Conservation (phyloP, 2,797 vertebrate genomes). For the Enoplosus armatus region DNA sequence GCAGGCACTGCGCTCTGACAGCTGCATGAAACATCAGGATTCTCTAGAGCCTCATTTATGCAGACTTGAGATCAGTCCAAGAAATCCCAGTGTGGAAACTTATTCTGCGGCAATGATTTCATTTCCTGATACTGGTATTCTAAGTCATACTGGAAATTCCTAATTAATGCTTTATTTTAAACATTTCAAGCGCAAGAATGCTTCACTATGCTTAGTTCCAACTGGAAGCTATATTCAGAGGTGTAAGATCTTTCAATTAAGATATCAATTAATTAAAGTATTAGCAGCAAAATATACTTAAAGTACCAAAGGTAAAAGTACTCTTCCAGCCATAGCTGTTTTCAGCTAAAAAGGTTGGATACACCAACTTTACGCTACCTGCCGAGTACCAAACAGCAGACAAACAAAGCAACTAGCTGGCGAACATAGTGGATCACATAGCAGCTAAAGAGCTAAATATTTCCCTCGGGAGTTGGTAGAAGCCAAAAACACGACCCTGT, state of each 20-base stretch:
- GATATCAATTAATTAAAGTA: not conserved
- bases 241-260: not conserved
- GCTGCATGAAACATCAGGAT: constrained; percentile 57
- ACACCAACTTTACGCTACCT: not conserved
- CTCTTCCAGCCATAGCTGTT: not conserved
- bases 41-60: constrained; percentile 61
- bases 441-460: not conserved
- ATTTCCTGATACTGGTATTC: constrained; percentile 7
- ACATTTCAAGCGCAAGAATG: not conserved
- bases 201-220: not conserved
- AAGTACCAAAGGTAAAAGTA: not conserved
- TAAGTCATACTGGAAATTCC: constrained; percentile 6
- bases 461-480: not conserved
- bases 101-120: constrained; percentile 31
- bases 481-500: not conserved
- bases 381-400: not conserved
- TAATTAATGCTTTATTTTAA: not conserved
- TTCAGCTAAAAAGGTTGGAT: not conserved
- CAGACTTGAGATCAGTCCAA: constrained; percentile 42
- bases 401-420: not conserved
- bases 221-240: not conserved
- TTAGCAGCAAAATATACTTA: not conserved
- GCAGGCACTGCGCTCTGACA: constrained; percentile 45
- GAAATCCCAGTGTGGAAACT: constrained; percentile 33
- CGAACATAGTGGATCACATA: not conserved